Conservation (phyloP, 2,888 invertebrate genomes). For the Dicyrtoma fusca region DNA sequence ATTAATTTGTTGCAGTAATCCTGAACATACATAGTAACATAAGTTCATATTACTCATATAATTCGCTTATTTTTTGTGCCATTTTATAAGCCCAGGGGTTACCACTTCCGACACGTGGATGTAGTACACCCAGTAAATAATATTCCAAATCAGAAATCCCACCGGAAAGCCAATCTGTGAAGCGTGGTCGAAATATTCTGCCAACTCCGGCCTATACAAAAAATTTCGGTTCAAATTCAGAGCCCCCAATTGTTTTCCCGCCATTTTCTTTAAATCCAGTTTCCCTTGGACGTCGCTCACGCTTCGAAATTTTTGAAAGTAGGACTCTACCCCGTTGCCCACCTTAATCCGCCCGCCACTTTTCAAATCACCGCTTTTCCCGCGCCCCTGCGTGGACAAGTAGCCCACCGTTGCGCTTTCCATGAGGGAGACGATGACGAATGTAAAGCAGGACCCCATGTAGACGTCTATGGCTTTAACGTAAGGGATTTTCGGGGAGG, state of each 20-base stretch:
- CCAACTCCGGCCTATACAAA: too few species aligned
- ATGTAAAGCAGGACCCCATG: slow-evolving; percentile 59
- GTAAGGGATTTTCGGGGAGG: slow-evolving; percentile 64
- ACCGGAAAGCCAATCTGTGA: slow-evolving; percentile 48
- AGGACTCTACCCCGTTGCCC: too few species aligned
- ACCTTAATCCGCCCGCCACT: background rate
- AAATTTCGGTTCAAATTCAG: too few species aligned
- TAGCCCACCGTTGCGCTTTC: slow-evolving; percentile 65
- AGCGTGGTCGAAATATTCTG: slow-evolving; percentile 36
- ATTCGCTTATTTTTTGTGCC: too few species aligned
- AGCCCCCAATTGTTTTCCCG: too few species aligned
- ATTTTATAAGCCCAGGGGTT: background rate
- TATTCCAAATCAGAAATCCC: slow-evolving; percentile 45
- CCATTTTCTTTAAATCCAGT: background rate
- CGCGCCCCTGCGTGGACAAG: slow-evolving; percentile 9
- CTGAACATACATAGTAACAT: too few species aligned
- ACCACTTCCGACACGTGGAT: background rate
- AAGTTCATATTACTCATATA: too few species aligned
- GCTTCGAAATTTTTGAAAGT: background rate
- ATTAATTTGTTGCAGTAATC: too few species aligned
- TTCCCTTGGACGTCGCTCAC: background rate
- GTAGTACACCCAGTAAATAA: slow-evolving; percentile 45
- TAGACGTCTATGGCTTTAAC: slow-evolving; percentile 63
- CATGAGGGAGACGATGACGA: slow-evolving; percentile 64
- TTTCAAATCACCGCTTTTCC: too few species aligned